Evolutionary conservation across 2,888 invertebrate species (phyloP), one percentile per base, ranked within the genome.

Genomic region (Phengaris arion): DNA sequence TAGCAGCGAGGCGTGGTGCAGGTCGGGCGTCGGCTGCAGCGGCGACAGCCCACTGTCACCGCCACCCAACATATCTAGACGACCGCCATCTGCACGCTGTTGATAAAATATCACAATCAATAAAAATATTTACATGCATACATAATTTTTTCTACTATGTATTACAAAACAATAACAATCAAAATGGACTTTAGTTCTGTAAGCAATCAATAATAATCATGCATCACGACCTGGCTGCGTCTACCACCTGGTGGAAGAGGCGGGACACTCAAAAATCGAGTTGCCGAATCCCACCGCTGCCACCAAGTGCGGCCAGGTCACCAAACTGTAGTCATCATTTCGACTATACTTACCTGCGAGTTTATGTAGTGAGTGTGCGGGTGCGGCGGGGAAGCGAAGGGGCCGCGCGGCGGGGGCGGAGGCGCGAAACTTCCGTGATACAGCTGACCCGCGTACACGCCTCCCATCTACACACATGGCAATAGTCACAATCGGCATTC

Each of bases 371-470:
- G 91, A 68, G 89, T 83, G 75, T 87, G 88, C 12, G 88, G 83
- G 68, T 89, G 91, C 59, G 89, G 89, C 55, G 91, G 90, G 75
- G 91, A 89, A 59, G 92, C 88, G 87, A 89, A 90, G 64, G 90
- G 89, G 9, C 87, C 89, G 70, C 91, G 85, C 74, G 90, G 89
- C 77, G 91, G 86, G 54, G 85, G 84, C 78, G 86, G 85, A 22
- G 84, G 84, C 75, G 85, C 85, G 84, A 88, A 88, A 77, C 85
- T 82, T 75, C 86, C 87, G 85, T 86, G 87, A 84, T 92, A 91
- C 85, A 86, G 90, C 82, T 91, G 86, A 9, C 91, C 91, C 80
- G 92, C 90, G 87, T 91, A 93, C 86, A 92, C 87, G 76, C 91
- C 89, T 83, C 91, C 91, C 92, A 93, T 89, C 93, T 92, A 86